phyloP scores from a whole-genome alignment of 2,888 invertebrate species.

The Trichogramma dendrolimi region DNA sequence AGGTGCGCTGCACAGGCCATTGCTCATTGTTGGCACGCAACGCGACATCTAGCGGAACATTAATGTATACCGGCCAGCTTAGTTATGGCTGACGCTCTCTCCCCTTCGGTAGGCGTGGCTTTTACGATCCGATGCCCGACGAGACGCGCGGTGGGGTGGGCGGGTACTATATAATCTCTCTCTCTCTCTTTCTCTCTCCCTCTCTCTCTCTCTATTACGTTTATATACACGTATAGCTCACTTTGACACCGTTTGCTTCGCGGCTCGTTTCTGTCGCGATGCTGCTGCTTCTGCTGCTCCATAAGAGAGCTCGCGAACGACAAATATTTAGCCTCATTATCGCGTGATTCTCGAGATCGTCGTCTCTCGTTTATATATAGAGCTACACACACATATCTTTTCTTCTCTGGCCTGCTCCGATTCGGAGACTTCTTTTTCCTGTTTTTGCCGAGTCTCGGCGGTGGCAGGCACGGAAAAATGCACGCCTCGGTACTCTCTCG shows the following conservation, averaged over 20 bases:
- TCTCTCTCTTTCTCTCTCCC: neutral
- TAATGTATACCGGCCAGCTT: slow-evolving; percentile 38
- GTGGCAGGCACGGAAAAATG: neutral
- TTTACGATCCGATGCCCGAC: slow-evolving; percentile 22
- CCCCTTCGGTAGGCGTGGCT: slow-evolving; percentile 45
- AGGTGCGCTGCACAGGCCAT: neutral
- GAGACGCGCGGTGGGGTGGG: slow-evolving; percentile 6
- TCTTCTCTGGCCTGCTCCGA: too few species aligned
- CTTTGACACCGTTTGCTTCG: neutral
- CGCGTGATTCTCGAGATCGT: slow-evolving; percentile 16
- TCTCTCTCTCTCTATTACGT: neutral
- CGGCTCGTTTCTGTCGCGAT: neutral
- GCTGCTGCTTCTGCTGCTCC: too few species aligned
- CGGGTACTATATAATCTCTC: slow-evolving; percentile 11
- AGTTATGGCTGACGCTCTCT: slow-evolving; percentile 46
- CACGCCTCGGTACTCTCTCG: neutral
- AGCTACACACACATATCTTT: too few species aligned
- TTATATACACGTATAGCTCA: neutral
- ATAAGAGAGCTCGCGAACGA: slow-evolving; percentile 7
- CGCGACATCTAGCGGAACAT: slow-evolving; percentile 49
- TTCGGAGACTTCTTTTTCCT: too few species aligned
- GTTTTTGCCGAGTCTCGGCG: neutral
- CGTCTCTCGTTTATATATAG: neutral
- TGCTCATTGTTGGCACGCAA: slow-evolving; percentile 27
- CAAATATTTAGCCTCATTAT: slow-evolving; percentile 28